Evolutionary conservation across 2,888 invertebrate genomes (phyloP), one percentile per base, ranked within the genome.

Genomic region (Plagiodera versicolora): DNA sequence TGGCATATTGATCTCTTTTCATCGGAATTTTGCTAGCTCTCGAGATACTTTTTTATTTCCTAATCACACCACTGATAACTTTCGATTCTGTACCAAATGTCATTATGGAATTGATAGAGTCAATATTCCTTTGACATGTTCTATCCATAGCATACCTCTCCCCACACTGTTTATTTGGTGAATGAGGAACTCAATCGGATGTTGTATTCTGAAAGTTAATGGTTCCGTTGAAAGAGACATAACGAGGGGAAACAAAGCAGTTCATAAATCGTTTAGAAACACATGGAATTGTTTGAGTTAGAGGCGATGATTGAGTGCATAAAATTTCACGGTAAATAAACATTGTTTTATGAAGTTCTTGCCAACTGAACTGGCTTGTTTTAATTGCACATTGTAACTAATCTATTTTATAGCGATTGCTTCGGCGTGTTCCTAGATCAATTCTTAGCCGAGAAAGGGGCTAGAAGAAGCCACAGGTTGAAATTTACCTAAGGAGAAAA

Each of bases 201-300:
- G 63, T 61, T 60, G 61, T 65, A 60, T 67, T 67, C 64, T 55
- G 63, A 64, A 67, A 68, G 67, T 71, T 72, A 71, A 73, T 71
- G 69, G 66, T 65, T 58, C 47, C 58, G 73, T 69, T 72, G 72
- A 73, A 69, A 73, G 72, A 71, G 63, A 52, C 64, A 65, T 66
- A 67, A 66, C 66, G 68, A 64, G 64, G 68, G 72, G 70, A 73
- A 72, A 73, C 73, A 72, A 72, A 73, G 72, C 72, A 70, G 71
- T 68, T 70, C 68, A 72, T 72, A 73, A 72, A 71, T 69, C 65
- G 65, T 64, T 63, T 39, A 64, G 61, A 60, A 72, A 70, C 73
- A 72, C 66, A 70, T 72, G 72, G 70, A 71, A 72, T 71, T 72
- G 72, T 72, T 72, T 73, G 69, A 71, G 63, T 70, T 72, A 60